Conservation (phyloP, 2,113 vertebrate species). For the Laticauda laticaudata region DNA sequence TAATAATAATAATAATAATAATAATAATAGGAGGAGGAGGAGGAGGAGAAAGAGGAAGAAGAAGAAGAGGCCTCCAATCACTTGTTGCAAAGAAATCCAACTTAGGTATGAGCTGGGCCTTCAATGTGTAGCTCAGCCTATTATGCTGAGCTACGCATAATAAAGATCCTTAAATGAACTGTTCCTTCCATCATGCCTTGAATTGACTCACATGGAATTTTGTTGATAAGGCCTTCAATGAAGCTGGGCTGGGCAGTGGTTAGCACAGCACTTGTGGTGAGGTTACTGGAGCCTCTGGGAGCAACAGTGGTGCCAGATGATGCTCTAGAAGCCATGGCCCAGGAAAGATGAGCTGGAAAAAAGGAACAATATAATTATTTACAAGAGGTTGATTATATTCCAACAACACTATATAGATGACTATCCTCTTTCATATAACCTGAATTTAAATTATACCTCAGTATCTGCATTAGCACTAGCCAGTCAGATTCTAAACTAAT, state of each 20-base stretch:
- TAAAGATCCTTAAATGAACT: background rate
- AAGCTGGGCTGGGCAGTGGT: slow-evolving; percentile 12
- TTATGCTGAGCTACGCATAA: background rate
- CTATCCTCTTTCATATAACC: background rate
- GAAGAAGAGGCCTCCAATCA: background rate
- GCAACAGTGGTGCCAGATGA: background rate
- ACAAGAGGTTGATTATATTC: background rate
- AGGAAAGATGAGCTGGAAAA: slow-evolving; percentile 13
- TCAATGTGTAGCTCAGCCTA: background rate
- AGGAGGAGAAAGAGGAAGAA: no score
- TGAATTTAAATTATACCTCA: background rate
- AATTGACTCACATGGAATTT: slow-evolving; percentile 77
- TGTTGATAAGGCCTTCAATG: slow-evolving; percentile 60
- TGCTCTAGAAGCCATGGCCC: slow-evolving; percentile 24
- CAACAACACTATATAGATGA: background rate
- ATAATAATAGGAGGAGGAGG: no score
- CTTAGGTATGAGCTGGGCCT: background rate
- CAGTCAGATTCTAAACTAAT: background rate
- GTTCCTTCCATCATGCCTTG: background rate
- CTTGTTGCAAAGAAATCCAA: background rate
- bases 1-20: no score
- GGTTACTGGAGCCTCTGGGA: background rate
- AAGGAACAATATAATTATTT: background rate
- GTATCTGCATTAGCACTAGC: background rate
- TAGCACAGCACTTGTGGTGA: fast-evolving